Base-by-base conservation (phyloP, 2,888 invertebrate genomes). In the Xiphydria camelus region DNA sequence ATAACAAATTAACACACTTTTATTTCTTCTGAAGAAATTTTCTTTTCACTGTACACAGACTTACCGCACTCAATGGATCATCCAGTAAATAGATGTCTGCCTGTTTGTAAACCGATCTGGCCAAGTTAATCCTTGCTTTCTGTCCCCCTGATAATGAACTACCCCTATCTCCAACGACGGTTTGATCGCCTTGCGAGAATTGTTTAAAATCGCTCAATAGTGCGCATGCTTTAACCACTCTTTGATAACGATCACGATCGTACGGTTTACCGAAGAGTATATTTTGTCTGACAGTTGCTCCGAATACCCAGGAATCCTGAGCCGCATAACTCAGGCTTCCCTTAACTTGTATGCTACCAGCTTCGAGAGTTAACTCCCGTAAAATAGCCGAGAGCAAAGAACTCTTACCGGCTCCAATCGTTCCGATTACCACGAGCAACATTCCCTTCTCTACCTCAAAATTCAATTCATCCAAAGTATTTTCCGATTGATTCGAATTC, bases 221-320 rank as follows among this genome's bases (percentile, higher is more conserved):
- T 0, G 77, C 72, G 48, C 77, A 77, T 4, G 66, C 76, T 41
- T 69, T 75, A 2, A 81, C 55, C 2, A 77, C 73, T 2, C 59
- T 56, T n/a, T 66, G 64, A 43, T 86, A 87, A 62, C 83, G 79
- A 41, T 78, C 78, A 37, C 81, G 77, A 49, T 85, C 80, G 64
- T 79, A 87, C 1, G 81, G 77, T 54, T 82, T 76, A 1, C 93
- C 93, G 71, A 94, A 94, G n/a, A 89, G 72, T 60, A 94, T 91
- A 75, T 94, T 94, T 66, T 92, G 90, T 37, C 88, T 78, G 1
- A 94, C 81, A 1, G 88, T 86, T 10, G 84, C 83, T 1, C 85
- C 85, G 68, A 88, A 89, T 0, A 89, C 82, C 94, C 94, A 94
- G 4, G 94, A 83, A 68, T 93, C 90, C 75, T 93, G 92, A 55